Conservation (phyloP, 2,797 vertebrate genomes). For the Dermochelys coriacea region DNA sequence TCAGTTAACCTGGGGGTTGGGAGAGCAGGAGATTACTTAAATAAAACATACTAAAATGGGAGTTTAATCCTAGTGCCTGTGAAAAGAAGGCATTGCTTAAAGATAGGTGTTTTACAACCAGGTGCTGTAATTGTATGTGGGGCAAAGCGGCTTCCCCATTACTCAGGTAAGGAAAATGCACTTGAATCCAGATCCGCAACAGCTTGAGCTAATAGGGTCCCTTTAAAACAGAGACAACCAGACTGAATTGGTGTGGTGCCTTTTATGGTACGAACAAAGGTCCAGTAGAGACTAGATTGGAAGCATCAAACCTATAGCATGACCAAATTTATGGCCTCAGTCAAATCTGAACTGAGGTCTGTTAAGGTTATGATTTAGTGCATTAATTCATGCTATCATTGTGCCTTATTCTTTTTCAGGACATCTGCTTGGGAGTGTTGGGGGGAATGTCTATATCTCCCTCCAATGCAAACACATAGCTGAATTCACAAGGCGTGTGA, state of each 20-base stretch:
- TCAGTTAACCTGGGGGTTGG: background rate
- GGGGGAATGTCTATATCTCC: background rate
- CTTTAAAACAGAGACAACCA: background rate
- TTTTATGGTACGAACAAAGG: background rate
- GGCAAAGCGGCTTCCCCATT: background rate
- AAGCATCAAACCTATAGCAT: background rate
- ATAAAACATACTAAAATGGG: background rate
- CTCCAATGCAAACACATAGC: background rate
- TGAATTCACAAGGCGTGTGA: background rate
- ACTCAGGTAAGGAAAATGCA: background rate
- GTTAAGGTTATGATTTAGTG: background rate
- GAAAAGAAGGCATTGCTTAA: background rate
- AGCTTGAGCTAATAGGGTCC: background rate
- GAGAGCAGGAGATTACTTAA: accelerated
- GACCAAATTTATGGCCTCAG: background rate
- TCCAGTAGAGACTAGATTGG: background rate
- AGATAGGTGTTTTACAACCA: background rate
- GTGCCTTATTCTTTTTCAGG: background rate
- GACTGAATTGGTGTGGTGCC: background rate
- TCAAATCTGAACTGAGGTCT: background rate
- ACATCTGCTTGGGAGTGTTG: background rate
- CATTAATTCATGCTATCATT: background rate
- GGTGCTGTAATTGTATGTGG: background rate
- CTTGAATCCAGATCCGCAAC: background rate
- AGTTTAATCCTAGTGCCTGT: background rate